Conservation (phyloP, 2,113 vertebrate genomes). For the Euleptes europaea region DNA sequence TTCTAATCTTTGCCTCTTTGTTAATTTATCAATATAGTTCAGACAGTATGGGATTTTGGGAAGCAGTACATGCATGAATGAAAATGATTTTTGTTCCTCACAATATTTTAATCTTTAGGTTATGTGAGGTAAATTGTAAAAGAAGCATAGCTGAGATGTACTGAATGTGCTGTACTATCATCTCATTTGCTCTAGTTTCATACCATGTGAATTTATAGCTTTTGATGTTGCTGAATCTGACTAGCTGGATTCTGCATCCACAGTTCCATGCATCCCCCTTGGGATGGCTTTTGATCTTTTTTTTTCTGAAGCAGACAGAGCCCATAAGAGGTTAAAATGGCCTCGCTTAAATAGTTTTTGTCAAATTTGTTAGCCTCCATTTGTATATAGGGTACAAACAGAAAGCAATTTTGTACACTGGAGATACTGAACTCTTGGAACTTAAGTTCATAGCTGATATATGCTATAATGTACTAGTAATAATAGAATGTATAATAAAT, state of each 20-base stretch:
- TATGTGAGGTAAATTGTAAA: constrained; percentile 12
- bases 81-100: constrained; percentile 17
- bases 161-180: background rate
- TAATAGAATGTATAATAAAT: constrained; percentile 49
- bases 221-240: constrained; percentile 36
- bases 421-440: constrained; percentile 51
- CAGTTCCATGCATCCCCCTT: constrained; percentile 31
- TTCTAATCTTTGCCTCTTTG: constrained; percentile 49
- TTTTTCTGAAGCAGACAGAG: constrained; percentile 36
- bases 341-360: constrained; percentile 53
- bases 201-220: constrained; percentile 44
- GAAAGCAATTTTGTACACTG: constrained; percentile 36
- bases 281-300: constrained; percentile 17
- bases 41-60: background rate
- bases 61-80: constrained; percentile 31
- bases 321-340: constrained; percentile 60
- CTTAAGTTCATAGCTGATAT: constrained; percentile 51
- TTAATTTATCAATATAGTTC: constrained; percentile 47
- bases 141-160: background rate
- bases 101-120: constrained; percentile 46
- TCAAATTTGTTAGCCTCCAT: constrained; percentile 57
- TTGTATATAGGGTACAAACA: constrained; percentile 46
- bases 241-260: constrained; percentile 40
- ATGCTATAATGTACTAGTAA: constrained; percentile 34
- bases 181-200: constrained; percentile 49